These are phyloP conservation scores for Saimiri boliviensis DNA, from an alignment of 2,113 vertebrate species.

Conservation along the genomic window DNA sequence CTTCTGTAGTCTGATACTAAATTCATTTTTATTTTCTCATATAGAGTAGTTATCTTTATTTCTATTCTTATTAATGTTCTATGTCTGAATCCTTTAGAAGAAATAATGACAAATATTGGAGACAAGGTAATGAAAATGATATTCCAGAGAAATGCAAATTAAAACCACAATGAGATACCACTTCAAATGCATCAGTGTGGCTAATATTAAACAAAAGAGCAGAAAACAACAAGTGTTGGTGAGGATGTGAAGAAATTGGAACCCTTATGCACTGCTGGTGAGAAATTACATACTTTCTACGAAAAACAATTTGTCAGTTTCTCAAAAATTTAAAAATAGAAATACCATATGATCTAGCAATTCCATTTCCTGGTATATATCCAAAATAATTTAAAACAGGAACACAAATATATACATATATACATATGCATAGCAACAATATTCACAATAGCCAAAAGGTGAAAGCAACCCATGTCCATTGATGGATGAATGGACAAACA, in stretches of 20 bases:
- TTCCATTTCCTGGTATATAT: not conserved
- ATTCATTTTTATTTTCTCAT: constrained; percentile 21
- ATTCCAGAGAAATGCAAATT: not conserved
- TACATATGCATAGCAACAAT: not conserved
- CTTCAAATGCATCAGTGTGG: not conserved
- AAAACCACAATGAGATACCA: not conserved
- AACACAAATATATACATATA: not conserved
- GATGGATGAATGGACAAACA: not conserved
- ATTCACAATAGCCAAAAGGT: not conserved
- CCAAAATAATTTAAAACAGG: not conserved
- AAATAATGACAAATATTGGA: constrained; percentile 35
- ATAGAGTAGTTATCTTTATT: not conserved
- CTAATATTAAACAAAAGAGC: not conserved
- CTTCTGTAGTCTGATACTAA: not conserved
- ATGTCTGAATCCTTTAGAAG: constrained; percentile 55
- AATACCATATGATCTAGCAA: not conserved
- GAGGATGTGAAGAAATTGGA: not conserved
- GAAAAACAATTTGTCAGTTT: not conserved
- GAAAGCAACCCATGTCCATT: not conserved
- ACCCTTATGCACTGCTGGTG: not conserved
- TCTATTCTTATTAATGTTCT: not conserved
- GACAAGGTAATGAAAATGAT: constrained; percentile 40
- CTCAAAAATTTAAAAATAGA: not conserved
- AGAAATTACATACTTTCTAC: not conserved
- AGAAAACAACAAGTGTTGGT: not conserved